Conservation (phyloP, 2,797 vertebrate genomes). For the Epinephelus malabaricus region DNA sequence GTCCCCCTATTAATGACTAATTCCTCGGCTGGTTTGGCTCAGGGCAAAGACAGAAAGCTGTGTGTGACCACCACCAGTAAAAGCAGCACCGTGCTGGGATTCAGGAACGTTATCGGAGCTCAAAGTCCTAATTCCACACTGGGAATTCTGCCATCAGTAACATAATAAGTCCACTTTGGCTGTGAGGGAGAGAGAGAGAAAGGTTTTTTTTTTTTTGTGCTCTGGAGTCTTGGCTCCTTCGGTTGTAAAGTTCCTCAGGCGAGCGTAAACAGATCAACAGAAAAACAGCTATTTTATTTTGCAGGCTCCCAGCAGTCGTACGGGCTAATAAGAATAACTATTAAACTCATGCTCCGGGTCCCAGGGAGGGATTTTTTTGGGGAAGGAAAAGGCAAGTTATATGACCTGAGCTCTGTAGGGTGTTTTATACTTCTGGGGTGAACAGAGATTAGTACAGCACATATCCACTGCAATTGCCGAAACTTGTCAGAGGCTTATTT, state of each 20-base stretch:
- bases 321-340: slow-evolving; percentile 63
- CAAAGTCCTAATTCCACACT: slow-evolving; percentile 85
- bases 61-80: slow-evolving; percentile 80
- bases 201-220: slow-evolving; percentile 45
- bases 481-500: slow-evolving; percentile 54
- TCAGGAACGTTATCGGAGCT: slow-evolving; percentile 81
- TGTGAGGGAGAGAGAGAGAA: slow-evolving; percentile 62
- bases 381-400: slow-evolving; percentile 41
- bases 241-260: slow-evolving; percentile 76
- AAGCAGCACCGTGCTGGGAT: slow-evolving; percentile 75
- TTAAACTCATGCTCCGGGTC: slow-evolving; percentile 66
- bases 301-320: slow-evolving; percentile 64
- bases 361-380: slow-evolving; percentile 37
- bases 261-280: slow-evolving; percentile 79
- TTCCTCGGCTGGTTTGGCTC: slow-evolving; percentile 71
- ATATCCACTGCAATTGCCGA: slow-evolving; percentile 45
- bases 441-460: slow-evolving; percentile 46
- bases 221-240: slow-evolving; percentile 68
- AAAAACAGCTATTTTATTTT: slow-evolving; percentile 71
- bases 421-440: slow-evolving; percentile 44
- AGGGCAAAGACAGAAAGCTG: slow-evolving; percentile 66
- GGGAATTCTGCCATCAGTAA: slow-evolving; percentile 83
- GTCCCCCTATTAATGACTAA: slow-evolving; percentile 76
- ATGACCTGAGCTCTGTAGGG: slow-evolving; percentile 60
- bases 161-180: slow-evolving; percentile 84